These are phyloP conservation scores for Luperina testacea DNA, from an alignment of 2,888 invertebrate genomes.

Conservation along the genomic window DNA sequence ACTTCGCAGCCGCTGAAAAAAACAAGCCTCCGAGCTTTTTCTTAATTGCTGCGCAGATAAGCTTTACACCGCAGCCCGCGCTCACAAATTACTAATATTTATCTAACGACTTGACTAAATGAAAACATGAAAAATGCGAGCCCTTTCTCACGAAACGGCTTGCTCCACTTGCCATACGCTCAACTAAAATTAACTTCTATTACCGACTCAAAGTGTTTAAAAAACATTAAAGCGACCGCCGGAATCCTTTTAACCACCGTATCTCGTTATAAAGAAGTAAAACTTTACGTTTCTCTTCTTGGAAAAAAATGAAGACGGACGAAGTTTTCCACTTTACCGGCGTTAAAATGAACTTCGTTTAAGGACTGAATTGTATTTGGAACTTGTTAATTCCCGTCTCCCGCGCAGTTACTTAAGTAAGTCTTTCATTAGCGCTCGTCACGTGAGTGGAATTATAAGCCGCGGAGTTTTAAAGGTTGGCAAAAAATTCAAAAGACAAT, in stretches of 20 bases:
- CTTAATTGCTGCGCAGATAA: slow-evolving; percentile 86
- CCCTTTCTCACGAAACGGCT: slow-evolving; percentile 41
- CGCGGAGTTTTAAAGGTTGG: slow-evolving; percentile 75
- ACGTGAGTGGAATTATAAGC: slow-evolving; percentile 86
- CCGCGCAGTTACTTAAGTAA: slow-evolving; percentile 86
- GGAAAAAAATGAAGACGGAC: slow-evolving; percentile 77
- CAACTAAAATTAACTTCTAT: slow-evolving; percentile 69
- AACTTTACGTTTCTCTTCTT: slow-evolving; percentile 80
- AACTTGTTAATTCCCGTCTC: slow-evolving; percentile 88
- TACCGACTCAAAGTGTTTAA: slow-evolving; percentile 64
- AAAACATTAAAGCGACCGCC: slow-evolving; percentile 65
- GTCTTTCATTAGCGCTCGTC: slow-evolving; percentile 88
- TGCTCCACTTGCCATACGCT: slow-evolving; percentile 58
- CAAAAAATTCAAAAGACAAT: slow-evolving; percentile 82
- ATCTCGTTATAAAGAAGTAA: slow-evolving; percentile 80
- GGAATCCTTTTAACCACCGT: slow-evolving; percentile 75
- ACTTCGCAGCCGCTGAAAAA: slow-evolving; percentile 74
- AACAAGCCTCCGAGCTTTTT: slow-evolving; percentile 78
- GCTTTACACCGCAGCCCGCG: slow-evolving; percentile 77
- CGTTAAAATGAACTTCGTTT: slow-evolving; percentile 87
- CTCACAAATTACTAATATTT: slow-evolving; percentile 83
- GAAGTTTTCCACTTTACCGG: slow-evolving; percentile 87
- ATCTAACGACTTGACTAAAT: slow-evolving; percentile 80
- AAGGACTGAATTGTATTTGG: slow-evolving; percentile 87
- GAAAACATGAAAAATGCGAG: slow-evolving; percentile 77